A percentile compares a stretch with the other conserved stretches of the same genome.
Evolutionary conservation across 2,113 vertebrate species (phyloP).

Genomic region (Corythornis cristatus): DNA sequence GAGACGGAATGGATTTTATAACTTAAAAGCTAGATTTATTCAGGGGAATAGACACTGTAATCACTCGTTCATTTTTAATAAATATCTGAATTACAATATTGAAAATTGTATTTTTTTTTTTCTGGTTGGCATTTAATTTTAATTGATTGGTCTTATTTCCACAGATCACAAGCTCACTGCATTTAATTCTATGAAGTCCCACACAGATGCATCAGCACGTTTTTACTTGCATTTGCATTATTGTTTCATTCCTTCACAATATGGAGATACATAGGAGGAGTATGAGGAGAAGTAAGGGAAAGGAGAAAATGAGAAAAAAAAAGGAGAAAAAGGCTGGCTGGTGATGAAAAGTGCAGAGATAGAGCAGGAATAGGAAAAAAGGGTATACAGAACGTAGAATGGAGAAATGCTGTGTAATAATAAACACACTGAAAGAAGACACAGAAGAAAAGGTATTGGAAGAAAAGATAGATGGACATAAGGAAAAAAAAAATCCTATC

Average conservation of each 20-base stretch:
- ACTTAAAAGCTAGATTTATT: not conserved
- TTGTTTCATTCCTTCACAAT: not conserved
- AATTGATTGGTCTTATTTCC: not conserved
- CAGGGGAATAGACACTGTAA: not conserved
- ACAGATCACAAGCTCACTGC: not conserved
- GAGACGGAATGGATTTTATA: not conserved
- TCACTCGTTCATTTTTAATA: slow-evolving; percentile 5
- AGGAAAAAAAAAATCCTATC: not conserved
- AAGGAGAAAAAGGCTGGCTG: not conserved
- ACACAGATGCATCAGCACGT: not conserved
- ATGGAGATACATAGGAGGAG: not conserved
- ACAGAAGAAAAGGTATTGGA: not conserved
- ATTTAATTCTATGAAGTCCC: not conserved
- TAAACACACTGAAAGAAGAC: not conserved
- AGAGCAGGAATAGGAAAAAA: not conserved
- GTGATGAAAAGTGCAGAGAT: not conserved
- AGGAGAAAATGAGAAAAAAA: not conserved
- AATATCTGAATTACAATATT: not conserved
- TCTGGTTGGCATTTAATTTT: not conserved
- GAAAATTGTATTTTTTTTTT: not conserved
- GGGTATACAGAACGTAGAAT: not conserved
- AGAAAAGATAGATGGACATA: not conserved
- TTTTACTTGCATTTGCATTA: not conserved
- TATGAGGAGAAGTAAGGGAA: not conserved
- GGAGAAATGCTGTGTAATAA: not conserved